Percentiles rank a stretch among this genome's conserved stretches.
Conservation (phyloP, 2,888 invertebrate species). For the Aphodius sticticus region DNA sequence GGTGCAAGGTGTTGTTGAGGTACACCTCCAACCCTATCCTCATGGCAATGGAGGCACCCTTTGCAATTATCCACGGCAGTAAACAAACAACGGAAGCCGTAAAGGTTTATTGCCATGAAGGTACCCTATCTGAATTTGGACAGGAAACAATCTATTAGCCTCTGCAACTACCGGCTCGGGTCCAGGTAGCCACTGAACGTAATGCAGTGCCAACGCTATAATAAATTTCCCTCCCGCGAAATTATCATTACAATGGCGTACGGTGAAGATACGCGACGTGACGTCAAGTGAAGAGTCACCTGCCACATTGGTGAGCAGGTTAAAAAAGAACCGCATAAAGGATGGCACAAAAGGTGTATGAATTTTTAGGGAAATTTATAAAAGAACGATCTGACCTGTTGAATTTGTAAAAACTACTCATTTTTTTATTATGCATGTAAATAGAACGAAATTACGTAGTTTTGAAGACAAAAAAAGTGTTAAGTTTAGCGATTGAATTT, state of each 20-base stretch:
- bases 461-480: too few species aligned
- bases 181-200: conserved; percentile 19
- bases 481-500: too few species aligned
- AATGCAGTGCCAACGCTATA: not conserved
- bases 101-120: not conserved
- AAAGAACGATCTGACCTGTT: too few species aligned
- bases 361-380: too few species aligned
- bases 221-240: conserved; percentile 17
- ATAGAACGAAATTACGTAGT: too few species aligned
- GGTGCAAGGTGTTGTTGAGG: not conserved
- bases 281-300: not conserved
- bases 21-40: not conserved
- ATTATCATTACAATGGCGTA: conserved; percentile 25
- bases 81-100: conserved; percentile 4
- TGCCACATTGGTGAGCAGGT: not conserved
- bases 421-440: too few species aligned
- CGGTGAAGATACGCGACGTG: not conserved
- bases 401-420: too few species aligned
- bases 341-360: too few species aligned
- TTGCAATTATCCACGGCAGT: not conserved
- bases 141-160: conserved; percentile 27
- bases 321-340: not conserved
- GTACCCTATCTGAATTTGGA: conserved; percentile 14
- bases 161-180: conserved; percentile 5
- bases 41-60: not conserved